Conservation (phyloP, 2,797 vertebrate genomes). For the Lepidocolaptes lacrymiger region DNA sequence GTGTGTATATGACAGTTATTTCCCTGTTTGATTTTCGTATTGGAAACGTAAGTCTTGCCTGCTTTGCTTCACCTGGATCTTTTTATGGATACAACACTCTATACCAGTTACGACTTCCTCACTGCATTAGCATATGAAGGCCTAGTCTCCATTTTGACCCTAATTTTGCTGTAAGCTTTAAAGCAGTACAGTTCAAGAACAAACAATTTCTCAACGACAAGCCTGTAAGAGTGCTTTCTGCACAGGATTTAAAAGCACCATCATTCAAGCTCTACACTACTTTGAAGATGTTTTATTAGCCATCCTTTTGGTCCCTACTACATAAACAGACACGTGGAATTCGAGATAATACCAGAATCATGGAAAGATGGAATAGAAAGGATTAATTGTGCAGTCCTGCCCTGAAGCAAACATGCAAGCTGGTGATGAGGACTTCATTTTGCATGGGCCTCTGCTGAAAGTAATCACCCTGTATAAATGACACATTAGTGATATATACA, state of each 20-base stretch:
- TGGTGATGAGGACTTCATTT: conserved; percentile 33
- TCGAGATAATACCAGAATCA: neutral
- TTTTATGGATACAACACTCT: neutral
- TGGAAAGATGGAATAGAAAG: neutral
- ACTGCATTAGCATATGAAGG: neutral
- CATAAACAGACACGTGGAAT: neutral
- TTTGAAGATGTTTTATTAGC: neutral
- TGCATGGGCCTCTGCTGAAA: conserved; percentile 22
- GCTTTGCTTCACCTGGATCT: neutral
- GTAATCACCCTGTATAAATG: conserved; percentile 28
- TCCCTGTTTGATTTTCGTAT: neutral
- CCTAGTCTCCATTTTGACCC: neutral
- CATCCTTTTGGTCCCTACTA: neutral
- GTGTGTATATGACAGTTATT: neutral
- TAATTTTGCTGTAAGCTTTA: neutral
- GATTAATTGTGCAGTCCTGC: conserved; percentile 29
- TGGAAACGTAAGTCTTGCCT: neutral
- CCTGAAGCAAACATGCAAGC: conserved; percentile 37
- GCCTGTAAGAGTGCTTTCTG: neutral
- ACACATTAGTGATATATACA: conserved; percentile 45
- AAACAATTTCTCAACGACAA: neutral
- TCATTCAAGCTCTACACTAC: neutral
- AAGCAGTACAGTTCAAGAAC: neutral
- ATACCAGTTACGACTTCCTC: neutral
- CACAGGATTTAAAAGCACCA: neutral